phyloP scores from a whole-genome alignment of 2,113 vertebrate species.

The Vidua macroura region DNA sequence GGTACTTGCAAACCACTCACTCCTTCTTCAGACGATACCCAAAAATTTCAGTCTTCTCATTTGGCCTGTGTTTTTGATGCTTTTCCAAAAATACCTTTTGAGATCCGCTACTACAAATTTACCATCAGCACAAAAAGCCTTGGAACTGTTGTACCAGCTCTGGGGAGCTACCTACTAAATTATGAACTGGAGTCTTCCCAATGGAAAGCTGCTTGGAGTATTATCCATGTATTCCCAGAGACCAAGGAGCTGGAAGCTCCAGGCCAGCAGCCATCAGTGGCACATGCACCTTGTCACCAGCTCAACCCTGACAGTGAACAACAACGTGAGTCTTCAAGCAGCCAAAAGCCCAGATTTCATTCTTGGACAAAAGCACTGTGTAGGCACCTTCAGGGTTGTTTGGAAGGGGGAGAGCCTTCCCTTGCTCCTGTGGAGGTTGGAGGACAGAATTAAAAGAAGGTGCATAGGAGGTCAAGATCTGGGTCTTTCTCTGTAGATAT shows the following conservation, averaged over 20 bases:
- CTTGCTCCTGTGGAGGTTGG: background rate
- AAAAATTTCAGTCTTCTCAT: background rate
- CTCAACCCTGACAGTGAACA: background rate
- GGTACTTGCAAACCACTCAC: background rate
- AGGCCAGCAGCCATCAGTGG: background rate
- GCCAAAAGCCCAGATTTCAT: background rate
- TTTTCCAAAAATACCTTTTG: background rate
- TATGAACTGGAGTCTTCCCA: background rate
- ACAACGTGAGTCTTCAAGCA: background rate
- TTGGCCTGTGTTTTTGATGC: background rate
- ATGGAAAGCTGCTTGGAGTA: background rate
- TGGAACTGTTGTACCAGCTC: background rate
- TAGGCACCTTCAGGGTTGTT: background rate
- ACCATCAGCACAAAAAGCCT: rapidly evolving
- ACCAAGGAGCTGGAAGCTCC: background rate
- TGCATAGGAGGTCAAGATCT: background rate
- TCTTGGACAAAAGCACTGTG: background rate
- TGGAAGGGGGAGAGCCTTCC: background rate
- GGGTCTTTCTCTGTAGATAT: background rate
- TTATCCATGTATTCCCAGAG: background rate
- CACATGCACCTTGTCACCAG: rapidly evolving
- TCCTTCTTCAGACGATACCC: background rate
- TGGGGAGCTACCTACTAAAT: background rate
- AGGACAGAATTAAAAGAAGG: background rate
- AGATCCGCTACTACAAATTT: background rate